Evolutionary conservation across 1,140 invertebrate genomes (phyloP).

Genomic region (Trissolcus basalis): DNA sequence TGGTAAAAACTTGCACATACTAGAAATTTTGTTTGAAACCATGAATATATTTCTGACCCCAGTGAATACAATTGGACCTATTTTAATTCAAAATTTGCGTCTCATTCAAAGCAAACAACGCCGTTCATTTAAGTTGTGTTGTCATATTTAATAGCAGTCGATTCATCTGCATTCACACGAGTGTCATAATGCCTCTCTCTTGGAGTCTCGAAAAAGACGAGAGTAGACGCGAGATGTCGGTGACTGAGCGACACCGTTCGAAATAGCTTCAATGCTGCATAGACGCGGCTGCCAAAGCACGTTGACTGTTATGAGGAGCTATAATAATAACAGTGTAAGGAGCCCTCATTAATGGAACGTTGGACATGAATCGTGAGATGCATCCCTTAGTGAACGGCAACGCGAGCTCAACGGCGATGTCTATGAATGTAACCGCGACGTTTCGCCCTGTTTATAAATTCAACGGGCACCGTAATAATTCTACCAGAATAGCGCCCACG

Average conservation of each 20-base stretch:
- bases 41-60: constrained; percentile 11
- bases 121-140: constrained; percentile 33
- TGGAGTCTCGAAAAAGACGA: constrained; percentile 29
- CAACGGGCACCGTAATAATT: constrained; percentile 54
- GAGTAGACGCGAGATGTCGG: constrained; percentile 60
- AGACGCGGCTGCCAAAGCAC: constrained; percentile 64
- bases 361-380: constrained; percentile 73
- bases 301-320: constrained; percentile 72
- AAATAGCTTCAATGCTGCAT: constrained; percentile 71
- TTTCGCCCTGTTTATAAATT: constrained; percentile 39
- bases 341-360: constrained; percentile 73
- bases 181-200: constrained; percentile 37
- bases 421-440: constrained; percentile 67
- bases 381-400: constrained; percentile 62
- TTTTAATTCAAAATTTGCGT: constrained; percentile 44
- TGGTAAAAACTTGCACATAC: no score
- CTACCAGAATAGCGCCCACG: constrained; percentile 63
- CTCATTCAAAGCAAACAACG: constrained; percentile 46
- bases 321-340: constrained; percentile 71
- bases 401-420: constrained; percentile 28
- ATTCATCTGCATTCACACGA: constrained; percentile 37
- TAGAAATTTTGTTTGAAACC: neutral
- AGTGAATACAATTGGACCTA: constrained; percentile 18
- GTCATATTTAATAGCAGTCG: constrained; percentile 51
- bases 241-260: constrained; percentile 63